phyloP scores from a whole-genome alignment of 1,140 invertebrate species.

The Drosophila trapezifrons region DNA sequence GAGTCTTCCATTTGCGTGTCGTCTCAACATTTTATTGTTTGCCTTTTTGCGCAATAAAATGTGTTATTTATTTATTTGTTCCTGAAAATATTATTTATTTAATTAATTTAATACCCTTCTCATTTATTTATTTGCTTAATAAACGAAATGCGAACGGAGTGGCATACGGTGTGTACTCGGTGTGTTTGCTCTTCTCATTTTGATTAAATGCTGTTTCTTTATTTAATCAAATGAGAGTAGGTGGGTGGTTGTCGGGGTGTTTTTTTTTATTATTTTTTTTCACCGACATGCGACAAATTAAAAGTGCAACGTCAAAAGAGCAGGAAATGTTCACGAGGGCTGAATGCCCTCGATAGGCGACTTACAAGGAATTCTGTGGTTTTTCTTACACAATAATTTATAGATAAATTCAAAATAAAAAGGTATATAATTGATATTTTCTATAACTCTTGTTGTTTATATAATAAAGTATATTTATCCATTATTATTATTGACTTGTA shows the following conservation, averaged over 20 bases:
- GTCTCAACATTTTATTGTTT: slow-evolving; percentile 30
- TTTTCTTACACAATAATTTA: neutral
- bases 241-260: slow-evolving; percentile 2
- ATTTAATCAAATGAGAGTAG: slow-evolving; percentile 77
- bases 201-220: slow-evolving; percentile 77
- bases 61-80: slow-evolving; percentile 72
- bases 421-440: too few species aligned
- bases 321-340: slow-evolving; percentile 23
- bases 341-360: slow-evolving; percentile 23
- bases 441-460: too few species aligned
- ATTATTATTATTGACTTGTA: too few species aligned
- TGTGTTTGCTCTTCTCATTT: slow-evolving; percentile 64
- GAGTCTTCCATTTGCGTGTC: slow-evolving; percentile 57
- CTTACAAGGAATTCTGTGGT: neutral
- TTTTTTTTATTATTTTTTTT: slow-evolving; percentile 17
- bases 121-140: slow-evolving; percentile 61
- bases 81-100: slow-evolving; percentile 65
- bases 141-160: slow-evolving; percentile 43
- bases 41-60: slow-evolving; percentile 67
- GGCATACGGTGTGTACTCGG: slow-evolving; percentile 24
- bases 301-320: slow-evolving; percentile 44
- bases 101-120: slow-evolving; percentile 69
- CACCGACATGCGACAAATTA: slow-evolving; percentile 60
- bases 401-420: too few species aligned
- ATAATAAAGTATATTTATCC: too few species aligned